A percentile compares a stretch with the other conserved stretches of the same genome.
Evolutionary conservation across 92 coral and sea anemone species (phyloP).

Genomic region (Chrysogorgia sp.): DNA sequence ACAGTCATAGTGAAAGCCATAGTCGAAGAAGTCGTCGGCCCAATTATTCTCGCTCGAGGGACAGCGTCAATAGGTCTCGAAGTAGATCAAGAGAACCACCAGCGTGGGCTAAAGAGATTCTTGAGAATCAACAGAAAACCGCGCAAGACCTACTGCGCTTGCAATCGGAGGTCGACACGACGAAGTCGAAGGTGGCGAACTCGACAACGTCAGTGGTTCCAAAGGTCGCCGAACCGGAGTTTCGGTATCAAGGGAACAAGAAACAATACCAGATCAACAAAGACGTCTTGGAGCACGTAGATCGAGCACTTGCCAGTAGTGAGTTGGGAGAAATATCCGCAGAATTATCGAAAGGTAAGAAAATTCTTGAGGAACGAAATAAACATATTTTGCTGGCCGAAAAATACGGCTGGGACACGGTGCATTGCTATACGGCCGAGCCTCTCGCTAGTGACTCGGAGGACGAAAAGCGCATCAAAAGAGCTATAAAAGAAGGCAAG

Average conservation of each 20-base stretch:
- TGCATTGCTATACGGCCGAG: no score
- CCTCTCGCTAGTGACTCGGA: no score
- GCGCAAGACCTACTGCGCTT: conserved; percentile 20
- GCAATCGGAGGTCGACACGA: conserved; percentile 16
- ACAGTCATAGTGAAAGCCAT: conserved; percentile 23
- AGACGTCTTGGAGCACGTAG: conserved; percentile 23
- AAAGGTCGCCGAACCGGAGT: conserved; percentile 42
- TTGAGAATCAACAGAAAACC: conserved; percentile 20
- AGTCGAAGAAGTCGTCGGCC: not conserved
- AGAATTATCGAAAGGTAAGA: conserved; percentile 46
- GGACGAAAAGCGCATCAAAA: no score
- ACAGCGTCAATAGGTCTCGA: conserved; percentile 20
- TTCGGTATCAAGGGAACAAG: conserved; percentile 33
- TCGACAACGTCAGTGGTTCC: conserved; percentile 11
- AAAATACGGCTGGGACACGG: no score
- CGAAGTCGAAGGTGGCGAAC: conserved; percentile 21
- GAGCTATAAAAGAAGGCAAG: no score
- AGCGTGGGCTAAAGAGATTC: no score
- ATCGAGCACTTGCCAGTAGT: conserved; percentile 27
- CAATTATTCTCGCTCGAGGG: conserved; percentile 4
- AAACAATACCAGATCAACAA: conserved; percentile 24
- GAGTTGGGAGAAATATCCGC: conserved; percentile 29
- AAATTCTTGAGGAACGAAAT: no score
- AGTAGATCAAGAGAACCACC: not conserved
- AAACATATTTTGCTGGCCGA: no score